These are phyloP conservation scores for Resseliella maxima DNA, from an alignment of 2,888 invertebrate genomes.

Conservation along the genomic window DNA sequence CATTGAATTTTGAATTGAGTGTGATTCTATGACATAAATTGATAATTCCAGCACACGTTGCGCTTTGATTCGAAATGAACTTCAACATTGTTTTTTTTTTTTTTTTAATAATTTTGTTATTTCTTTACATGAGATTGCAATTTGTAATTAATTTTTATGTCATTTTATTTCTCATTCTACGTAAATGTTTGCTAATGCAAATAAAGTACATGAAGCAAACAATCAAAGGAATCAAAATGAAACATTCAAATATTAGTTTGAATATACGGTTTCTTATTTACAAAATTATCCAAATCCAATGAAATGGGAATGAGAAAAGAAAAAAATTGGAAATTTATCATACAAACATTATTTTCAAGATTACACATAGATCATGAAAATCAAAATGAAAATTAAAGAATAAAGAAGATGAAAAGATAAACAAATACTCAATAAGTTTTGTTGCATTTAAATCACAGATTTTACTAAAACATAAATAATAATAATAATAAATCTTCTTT, in stretches of 20 bases:
- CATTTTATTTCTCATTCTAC: slow-evolving; percentile 30
- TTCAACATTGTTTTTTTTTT: not conserved
- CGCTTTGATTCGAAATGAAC: not conserved
- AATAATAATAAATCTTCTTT: not conserved
- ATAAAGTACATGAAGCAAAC: not conserved
- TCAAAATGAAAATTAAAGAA: not conserved
- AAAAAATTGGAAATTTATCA: not conserved
- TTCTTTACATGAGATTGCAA: not conserved
- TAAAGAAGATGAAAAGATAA: not conserved
- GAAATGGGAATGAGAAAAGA: not conserved
- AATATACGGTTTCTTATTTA: not conserved
- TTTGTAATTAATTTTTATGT: not conserved
- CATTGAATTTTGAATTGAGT: not conserved
- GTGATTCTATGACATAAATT: slow-evolving; percentile 29
- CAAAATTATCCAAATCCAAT: not conserved
- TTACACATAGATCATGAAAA: not conserved
- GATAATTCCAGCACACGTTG: not conserved
- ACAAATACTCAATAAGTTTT: not conserved
- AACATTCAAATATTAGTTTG: not conserved
- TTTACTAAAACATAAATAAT: slow-evolving; percentile 38
- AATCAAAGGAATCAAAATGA: slow-evolving; percentile 11
- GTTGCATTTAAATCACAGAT: slow-evolving; percentile 49
- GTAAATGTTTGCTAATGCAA: slow-evolving; percentile 26
- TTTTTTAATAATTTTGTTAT: too few species aligned
- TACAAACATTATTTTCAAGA: not conserved